Base-by-base conservation (phyloP, 2,113 vertebrate genomes). In the Mystacornis crossleyi region DNA sequence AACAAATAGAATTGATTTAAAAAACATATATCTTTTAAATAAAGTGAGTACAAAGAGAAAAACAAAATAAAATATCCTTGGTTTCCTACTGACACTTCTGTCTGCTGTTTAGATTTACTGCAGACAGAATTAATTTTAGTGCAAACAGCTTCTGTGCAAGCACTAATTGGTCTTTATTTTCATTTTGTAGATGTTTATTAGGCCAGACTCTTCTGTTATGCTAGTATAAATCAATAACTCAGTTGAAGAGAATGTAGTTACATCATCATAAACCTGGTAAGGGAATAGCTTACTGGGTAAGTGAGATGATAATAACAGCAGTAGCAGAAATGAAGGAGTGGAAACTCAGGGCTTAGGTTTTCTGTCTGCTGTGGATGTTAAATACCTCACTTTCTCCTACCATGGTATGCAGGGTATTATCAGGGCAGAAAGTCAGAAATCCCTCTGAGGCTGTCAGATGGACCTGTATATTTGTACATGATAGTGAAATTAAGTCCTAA, bases 401-500 rank as follows among this genome's bases (percentile, higher is more conserved):
- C 31, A 13, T 45, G 40, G 31, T 43, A 17, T 64, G 6, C 54
- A 81, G 71, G 79, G 58, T 83, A 53, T 62, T 58, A 65, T 45
- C 62, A 81, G 71, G 67, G 58, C 58, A 91, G 58, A 93, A 96
- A 86, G 82, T 75, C 2, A 65, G 50, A 93, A 88, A 73, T 77
- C 58, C 88, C 64, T 90, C 43, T 50, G 86, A 90, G 71, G 18
- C 70, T 91, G 54, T 92, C 25, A 43, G 36, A 65, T 88, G 54
- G 74, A 79, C 61, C 45, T 69, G 31, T 40, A 9, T 93, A 31
- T 96, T 96, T 96, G 79, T 71, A 89, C 80, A 55, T 72, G 53
- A 90, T 77, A 45, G 79, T 73, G 82, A 90, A 96, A 90, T 86
- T 21, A 88, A 94, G 91, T 89, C 91, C 69, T 92, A 48, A 88